phyloP scores from a whole-genome alignment of 2,113 vertebrate species.

The Helogale parvula region DNA sequence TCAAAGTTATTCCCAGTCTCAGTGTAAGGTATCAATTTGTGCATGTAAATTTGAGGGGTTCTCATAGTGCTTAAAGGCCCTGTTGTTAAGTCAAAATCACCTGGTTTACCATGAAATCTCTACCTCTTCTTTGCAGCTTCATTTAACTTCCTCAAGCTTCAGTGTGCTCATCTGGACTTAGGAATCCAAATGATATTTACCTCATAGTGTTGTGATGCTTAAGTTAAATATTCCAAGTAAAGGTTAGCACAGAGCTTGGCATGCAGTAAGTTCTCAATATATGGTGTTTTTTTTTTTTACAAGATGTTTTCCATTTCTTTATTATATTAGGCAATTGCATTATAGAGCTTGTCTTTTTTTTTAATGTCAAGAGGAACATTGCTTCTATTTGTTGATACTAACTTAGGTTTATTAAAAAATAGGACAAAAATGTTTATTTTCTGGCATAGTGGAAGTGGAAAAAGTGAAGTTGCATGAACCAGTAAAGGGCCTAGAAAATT shows the following conservation, averaged over 20 bases:
- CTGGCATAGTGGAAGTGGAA: not conserved
- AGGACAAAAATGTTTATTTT: conserved; percentile 23
- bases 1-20: not conserved
- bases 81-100: not conserved
- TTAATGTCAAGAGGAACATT: not conserved
- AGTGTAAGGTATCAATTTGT: not conserved
- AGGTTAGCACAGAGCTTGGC: not conserved
- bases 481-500: not conserved
- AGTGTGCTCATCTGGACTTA: not conserved
- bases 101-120: not conserved
- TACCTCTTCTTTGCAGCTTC: not conserved
- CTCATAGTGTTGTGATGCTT: not conserved
- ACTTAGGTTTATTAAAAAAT: not conserved
- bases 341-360: not conserved
- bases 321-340: not conserved
- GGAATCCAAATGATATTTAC: not conserved
- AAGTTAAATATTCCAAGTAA: not conserved
- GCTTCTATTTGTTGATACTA: not conserved
- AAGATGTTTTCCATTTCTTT: not conserved
- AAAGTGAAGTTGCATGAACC: not conserved
- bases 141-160: not conserved
- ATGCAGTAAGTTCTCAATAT: not conserved
- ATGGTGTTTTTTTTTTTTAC: not conserved
- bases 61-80: not conserved
- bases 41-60: not conserved